Conservation (phyloP, 2,797 vertebrate genomes). For the Uromys caudimaculatus region DNA sequence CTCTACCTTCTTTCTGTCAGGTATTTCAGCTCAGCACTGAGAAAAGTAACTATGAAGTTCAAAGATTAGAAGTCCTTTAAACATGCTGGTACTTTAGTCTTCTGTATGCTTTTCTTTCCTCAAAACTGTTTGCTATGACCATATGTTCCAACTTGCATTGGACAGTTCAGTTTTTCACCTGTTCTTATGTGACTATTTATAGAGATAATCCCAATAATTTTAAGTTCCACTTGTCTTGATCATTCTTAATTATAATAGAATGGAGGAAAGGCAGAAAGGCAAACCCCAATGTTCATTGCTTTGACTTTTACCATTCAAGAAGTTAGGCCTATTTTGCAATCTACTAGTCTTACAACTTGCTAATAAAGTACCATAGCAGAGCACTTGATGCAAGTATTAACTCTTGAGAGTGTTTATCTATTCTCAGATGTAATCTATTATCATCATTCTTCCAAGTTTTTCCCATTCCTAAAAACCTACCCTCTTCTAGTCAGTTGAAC, state of each 20-base stretch:
- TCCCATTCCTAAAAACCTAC: background rate
- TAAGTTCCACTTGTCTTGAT: background rate
- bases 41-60: background rate
- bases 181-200: background rate
- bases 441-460: background rate
- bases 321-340: background rate
- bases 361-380: background rate
- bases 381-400: background rate
- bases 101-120: background rate
- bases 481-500: background rate
- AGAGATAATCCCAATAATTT: background rate
- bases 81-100: background rate
- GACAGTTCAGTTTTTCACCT: background rate
- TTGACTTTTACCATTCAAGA: background rate
- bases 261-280: background rate
- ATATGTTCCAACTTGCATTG: background rate
- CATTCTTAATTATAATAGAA: background rate
- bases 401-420: background rate
- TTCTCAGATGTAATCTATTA: background rate
- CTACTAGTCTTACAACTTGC: background rate
- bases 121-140: background rate
- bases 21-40: background rate
- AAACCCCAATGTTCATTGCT: background rate
- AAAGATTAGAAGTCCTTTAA: background rate
- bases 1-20: background rate